Evolutionary conservation across 2,888 invertebrate species (phyloP).

Genomic region (Salticus scenicus): DNA sequence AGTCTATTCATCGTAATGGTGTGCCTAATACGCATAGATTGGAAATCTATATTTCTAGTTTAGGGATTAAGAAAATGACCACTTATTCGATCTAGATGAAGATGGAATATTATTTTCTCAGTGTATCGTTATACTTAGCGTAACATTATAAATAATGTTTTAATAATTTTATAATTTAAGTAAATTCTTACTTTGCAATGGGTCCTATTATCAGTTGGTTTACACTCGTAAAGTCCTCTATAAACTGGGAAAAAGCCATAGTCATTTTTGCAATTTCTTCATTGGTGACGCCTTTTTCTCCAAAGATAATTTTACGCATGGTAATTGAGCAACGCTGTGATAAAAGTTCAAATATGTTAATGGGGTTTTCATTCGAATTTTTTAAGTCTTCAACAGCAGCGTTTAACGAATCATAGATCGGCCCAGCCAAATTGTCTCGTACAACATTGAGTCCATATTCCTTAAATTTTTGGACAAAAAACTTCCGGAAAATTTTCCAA

Average conservation of each 20-base stretch:
- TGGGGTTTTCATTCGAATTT: neutral
- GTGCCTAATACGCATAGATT: no score
- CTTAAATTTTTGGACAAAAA: neutral
- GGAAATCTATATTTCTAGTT: no score
- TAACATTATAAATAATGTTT: no score
- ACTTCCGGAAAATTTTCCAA: neutral
- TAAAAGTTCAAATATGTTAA: constrained; percentile 17
- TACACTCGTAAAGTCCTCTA: neutral
- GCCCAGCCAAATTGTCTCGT: neutral
- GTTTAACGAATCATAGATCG: constrained; percentile 33
- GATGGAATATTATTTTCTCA: no score
- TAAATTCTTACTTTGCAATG: constrained; percentile 21
- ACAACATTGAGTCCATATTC: neutral
- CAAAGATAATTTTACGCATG: constrained; percentile 18
- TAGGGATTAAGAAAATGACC: no score
- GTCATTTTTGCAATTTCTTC: constrained; percentile 18
- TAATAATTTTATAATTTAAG: no score
- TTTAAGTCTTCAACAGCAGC: neutral
- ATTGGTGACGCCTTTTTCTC: constrained; percentile 15
- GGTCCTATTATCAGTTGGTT: neutral
- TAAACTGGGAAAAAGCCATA: neutral
- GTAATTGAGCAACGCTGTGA: neutral
- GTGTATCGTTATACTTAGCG: no score
- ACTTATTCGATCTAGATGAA: no score
- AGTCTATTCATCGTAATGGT: no score